Evolutionary conservation across 2,888 invertebrate species (phyloP).

Genomic region (Gymnoscelis rufifasciata): DNA sequence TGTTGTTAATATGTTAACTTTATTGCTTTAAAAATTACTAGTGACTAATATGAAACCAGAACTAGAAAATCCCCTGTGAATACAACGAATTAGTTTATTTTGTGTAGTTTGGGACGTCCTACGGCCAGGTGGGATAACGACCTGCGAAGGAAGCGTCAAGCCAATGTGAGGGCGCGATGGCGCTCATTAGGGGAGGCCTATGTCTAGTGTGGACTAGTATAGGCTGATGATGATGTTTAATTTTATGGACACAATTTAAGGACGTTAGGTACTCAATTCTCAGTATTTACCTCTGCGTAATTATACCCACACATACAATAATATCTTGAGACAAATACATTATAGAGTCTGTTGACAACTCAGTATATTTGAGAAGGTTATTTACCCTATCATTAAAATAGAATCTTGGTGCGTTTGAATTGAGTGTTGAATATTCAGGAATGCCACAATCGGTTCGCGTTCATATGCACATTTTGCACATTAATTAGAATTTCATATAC

Average conservation of each 20-base stretch:
- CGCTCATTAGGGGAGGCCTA: too few species aligned
- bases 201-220: too few species aligned
- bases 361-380: constrained; percentile 4
- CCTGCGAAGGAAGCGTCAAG: too few species aligned
- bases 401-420: not conserved
- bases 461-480: not conserved
- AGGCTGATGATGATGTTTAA: too few species aligned
- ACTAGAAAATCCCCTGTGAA: not conserved
- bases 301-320: not conserved
- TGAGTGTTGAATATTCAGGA: not conserved
- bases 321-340: not conserved
- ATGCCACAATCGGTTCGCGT: not conserved
- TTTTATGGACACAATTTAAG: too few species aligned
- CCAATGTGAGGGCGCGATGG: too few species aligned
- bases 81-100: not conserved
- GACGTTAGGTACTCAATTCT: too few species aligned
- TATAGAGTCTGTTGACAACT: not conserved
- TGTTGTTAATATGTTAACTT: not conserved
- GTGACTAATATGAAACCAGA: constrained; percentile 10
- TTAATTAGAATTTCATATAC: not conserved
- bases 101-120: too few species aligned
- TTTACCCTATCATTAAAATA: not conserved
- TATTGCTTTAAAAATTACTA: not conserved
- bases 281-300: too few species aligned
- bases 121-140: too few species aligned